phyloP scores from a whole-genome alignment of 2,888 invertebrate species.

The Machimus rusticus region DNA sequence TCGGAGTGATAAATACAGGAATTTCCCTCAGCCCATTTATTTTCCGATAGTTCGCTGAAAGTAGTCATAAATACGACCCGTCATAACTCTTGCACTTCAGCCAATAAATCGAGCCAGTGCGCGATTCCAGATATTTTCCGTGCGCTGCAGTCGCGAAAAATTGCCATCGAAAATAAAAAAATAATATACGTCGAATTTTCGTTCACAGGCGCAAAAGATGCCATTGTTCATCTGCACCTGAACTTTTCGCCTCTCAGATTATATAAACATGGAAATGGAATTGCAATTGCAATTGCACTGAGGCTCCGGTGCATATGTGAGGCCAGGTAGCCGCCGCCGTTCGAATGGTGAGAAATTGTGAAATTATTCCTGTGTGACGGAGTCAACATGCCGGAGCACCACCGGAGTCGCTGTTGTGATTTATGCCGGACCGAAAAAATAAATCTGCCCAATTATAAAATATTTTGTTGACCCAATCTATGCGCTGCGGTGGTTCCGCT shows the following conservation, averaged over 20 bases:
- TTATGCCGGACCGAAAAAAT: slow-evolving; percentile 34
- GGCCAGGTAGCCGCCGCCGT: not conserved
- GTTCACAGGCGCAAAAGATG: not conserved
- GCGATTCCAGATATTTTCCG: not conserved
- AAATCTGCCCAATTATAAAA: slow-evolving; percentile 40
- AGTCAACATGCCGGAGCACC: slow-evolving; percentile 13
- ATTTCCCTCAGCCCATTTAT: not conserved
- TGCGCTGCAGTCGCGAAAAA: not conserved
- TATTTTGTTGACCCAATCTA: slow-evolving; percentile 35
- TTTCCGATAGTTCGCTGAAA: not conserved
- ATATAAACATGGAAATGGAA: slow-evolving; percentile 23
- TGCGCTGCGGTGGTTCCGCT: not conserved
- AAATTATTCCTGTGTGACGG: slow-evolving; percentile 32
- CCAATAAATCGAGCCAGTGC: slow-evolving; percentile 2
- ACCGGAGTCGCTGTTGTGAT: slow-evolving; percentile 15
- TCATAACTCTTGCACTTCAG: slow-evolving; percentile 8
- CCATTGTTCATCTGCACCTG: slow-evolving; percentile 37
- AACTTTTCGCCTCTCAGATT: slow-evolving; percentile 31
- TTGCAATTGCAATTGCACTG: not conserved
- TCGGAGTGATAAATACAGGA: not conserved
- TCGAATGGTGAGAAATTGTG: slow-evolving; percentile 39
- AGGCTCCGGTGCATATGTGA: not conserved
- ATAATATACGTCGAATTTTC: not conserved
- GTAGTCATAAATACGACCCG: slow-evolving; percentile 16
- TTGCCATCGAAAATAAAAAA: not conserved